These are phyloP conservation scores for Cheilosia grossa DNA, from an alignment of 2,888 invertebrate genomes.

Conservation along the genomic window DNA sequence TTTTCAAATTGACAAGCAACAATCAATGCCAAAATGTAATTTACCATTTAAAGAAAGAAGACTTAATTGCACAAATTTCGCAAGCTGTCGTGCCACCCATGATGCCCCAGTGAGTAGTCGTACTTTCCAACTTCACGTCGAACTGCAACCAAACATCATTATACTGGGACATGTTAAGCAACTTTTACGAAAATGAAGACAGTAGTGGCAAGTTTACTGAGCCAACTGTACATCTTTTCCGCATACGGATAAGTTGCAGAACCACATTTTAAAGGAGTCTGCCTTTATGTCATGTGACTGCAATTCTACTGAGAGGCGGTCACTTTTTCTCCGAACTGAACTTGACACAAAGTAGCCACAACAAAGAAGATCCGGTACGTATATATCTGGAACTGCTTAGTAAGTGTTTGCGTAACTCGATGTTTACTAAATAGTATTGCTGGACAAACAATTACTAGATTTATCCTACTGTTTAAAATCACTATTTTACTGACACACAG, in stretches of 20 bases:
- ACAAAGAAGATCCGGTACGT: conserved; percentile 51
- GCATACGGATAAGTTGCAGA: conserved; percentile 40
- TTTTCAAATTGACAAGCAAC: neutral
- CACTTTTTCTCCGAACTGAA: conserved; percentile 40
- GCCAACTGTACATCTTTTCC: conserved; percentile 47
- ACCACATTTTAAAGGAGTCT: conserved; percentile 18
- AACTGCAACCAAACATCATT: neutral
- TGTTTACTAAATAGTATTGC: conserved; percentile 1
- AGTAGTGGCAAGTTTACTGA: conserved; percentile 70
- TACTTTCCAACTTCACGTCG: conserved; percentile 30
- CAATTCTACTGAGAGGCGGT: too few species aligned
- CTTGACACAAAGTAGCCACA: conserved; percentile 28
- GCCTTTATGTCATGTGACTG: too few species aligned
- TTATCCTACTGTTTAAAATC: conserved; percentile 34
- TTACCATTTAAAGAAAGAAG: neutral
- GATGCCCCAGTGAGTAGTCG: conserved; percentile 45
- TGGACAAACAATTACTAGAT: conserved; percentile 10
- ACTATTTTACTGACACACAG: conserved; percentile 29
- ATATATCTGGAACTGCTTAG: neutral
- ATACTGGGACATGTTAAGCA: conserved; percentile 41
- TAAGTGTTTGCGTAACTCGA: conserved; percentile 17
- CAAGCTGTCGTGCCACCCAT: conserved; percentile 30
- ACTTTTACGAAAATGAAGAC: conserved; percentile 54
- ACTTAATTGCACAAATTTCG: conserved; percentile 19
- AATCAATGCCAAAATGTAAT: neutral